A percentile compares a stretch with the other conserved stretches of the same genome.
These are phyloP conservation scores for Papilio aristodemus DNA, from an alignment of 1,140 invertebrate species.

Conservation along the genomic window DNA sequence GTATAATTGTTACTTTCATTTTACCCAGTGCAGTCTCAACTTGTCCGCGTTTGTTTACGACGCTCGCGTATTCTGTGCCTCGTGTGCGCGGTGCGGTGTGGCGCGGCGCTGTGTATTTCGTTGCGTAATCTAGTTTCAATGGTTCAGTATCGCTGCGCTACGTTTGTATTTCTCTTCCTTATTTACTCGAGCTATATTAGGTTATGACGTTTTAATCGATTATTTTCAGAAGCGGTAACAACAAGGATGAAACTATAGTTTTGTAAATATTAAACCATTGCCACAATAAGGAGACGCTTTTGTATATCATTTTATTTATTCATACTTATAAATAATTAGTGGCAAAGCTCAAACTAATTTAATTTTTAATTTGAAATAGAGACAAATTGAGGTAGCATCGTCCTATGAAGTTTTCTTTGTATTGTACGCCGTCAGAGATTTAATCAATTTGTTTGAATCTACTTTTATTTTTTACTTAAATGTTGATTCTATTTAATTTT, in stretches of 20 bases:
- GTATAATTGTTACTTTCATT: background rate
- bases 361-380: too few relatives aligned
- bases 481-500: too few relatives aligned
- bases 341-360: background rate
- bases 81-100: background rate
- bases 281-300: background rate
- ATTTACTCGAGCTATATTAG: conserved; percentile 4
- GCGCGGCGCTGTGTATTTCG: background rate
- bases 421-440: too few relatives aligned
- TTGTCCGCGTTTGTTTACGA: conserved; percentile 11
- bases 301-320: background rate
- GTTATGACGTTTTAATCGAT: conserved; percentile 17
- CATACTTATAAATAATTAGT: background rate
- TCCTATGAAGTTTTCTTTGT: too few relatives aligned
- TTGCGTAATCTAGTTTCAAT: conserved; percentile 21
- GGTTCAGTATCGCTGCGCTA: conserved; percentile 3
- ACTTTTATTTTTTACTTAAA: too few relatives aligned
- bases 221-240: background rate
- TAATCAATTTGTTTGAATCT: too few relatives aligned
- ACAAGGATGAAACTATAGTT: background rate
- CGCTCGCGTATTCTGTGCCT: conserved; percentile 1
- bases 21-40: background rate
- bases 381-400: too few relatives aligned
- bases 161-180: conserved; percentile 2
- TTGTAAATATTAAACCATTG: background rate